Percentiles rank a stretch among this genome's conserved stretches.
These are phyloP conservation scores for Cybosia mesomella DNA, from an alignment of 2,888 invertebrate genomes.

Conservation along the genomic window DNA sequence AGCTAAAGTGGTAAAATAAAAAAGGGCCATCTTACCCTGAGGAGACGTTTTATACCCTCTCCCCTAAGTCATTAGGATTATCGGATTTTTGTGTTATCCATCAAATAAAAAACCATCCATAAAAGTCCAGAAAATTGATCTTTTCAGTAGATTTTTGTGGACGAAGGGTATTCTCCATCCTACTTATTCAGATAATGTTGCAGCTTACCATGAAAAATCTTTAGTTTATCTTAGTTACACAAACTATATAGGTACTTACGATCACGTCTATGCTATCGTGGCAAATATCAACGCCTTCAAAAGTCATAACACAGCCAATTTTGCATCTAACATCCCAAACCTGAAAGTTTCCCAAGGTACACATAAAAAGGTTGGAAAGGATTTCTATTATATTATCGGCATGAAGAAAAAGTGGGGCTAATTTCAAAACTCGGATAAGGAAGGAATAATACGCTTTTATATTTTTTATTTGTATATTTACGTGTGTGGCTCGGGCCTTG, in stretches of 20 bases:
- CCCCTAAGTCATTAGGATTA: background rate
- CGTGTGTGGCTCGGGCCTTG: conserved; percentile 8
- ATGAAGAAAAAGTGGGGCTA: conserved; percentile 27
- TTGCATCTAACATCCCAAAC: conserved; percentile 86
- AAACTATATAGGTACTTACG: conserved; percentile 67
- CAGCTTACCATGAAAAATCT: background rate
- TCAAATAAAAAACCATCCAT: background rate
- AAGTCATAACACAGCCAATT: conserved; percentile 83
- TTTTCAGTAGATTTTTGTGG: background rate
- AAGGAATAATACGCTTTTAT: conserved; percentile 21
- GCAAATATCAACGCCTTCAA: conserved; percentile 87
- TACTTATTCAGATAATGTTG: background rate
- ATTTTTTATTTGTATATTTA: conserved; percentile 21
- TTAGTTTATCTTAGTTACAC: background rate
- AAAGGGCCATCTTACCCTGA: background rate
- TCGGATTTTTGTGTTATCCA: conserved; percentile 1
- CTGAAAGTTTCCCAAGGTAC: conserved; percentile 63
- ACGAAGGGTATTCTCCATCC: background rate
- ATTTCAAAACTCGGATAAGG: conserved; percentile 8
- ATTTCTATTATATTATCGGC: conserved; percentile 26
- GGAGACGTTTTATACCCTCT: background rate
- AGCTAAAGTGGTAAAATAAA: background rate
- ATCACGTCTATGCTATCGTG: conserved; percentile 86
- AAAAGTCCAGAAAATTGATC: background rate
- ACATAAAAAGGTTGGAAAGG: conserved; percentile 19